A percentile compares a stretch with the other conserved stretches of the same genome.
Evolutionary conservation across 1,140 invertebrate species (phyloP).

Genomic region (Sminthurinus signatus): DNA sequence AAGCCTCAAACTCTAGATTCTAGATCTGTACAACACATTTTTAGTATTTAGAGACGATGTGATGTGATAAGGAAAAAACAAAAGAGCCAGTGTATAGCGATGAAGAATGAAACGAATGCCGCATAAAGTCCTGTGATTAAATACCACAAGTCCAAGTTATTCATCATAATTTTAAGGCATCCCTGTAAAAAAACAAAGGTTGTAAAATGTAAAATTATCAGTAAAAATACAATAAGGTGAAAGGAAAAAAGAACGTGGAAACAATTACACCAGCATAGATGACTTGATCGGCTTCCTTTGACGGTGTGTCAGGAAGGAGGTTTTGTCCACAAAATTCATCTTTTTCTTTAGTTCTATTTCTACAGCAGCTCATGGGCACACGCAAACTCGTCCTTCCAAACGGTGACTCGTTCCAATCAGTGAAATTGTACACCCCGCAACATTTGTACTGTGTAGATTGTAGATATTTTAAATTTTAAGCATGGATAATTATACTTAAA

Average conservation of each 20-base stretch:
- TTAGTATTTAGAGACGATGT: background rate
- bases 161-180: background rate
- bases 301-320: conserved; percentile 5
- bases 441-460: conserved; percentile 10
- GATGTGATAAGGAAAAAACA: conserved; percentile 8
- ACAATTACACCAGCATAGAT: conserved; percentile 14
- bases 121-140: background rate
- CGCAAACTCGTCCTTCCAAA: conserved; percentile 17
- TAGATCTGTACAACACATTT: too few relatives aligned
- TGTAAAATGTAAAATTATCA: too few relatives aligned
- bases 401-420: conserved; percentile 11
- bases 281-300: background rate
- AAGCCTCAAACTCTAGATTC: too few relatives aligned
- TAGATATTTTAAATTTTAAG: too few relatives aligned
- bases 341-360: background rate
- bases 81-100: background rate
- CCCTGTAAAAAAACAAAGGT: background rate
- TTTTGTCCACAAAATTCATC: conserved; percentile 19
- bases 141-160: background rate
- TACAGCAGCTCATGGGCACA: conserved; percentile 16
- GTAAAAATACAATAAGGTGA: too few relatives aligned
- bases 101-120: background rate
- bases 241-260: too few relatives aligned
- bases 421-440: conserved; percentile 19
- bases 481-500: too few relatives aligned